Conservation (phyloP, 2,797 vertebrate genomes). For the Lutjanus argentimaculatus region DNA sequence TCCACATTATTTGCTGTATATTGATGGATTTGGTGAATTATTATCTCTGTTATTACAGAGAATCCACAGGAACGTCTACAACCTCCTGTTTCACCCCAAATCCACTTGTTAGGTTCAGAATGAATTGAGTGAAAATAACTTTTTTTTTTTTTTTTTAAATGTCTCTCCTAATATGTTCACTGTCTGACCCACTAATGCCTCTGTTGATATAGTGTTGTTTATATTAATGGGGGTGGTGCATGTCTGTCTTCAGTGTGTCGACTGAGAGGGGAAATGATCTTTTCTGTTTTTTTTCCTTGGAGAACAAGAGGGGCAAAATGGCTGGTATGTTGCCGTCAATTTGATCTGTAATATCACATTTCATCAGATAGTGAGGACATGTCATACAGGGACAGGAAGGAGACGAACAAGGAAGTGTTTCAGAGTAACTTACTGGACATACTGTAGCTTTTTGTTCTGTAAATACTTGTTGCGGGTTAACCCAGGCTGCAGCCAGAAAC, state of each 20-base stretch:
- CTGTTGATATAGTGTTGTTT: background rate
- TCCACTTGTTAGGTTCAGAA: background rate
- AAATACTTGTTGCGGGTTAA: background rate
- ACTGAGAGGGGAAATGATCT: background rate
- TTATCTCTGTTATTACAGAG: background rate
- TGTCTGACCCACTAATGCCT: background rate
- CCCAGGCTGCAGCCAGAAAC: too few species aligned
- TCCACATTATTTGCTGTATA: background rate
- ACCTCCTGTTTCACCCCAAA: background rate
- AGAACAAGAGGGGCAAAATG: background rate
- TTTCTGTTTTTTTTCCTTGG: background rate
- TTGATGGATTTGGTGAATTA: background rate
- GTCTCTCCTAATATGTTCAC: background rate
- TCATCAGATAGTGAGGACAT: background rate
- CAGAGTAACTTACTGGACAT: background rate
- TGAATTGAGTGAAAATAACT: background rate
- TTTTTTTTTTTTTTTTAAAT: background rate
- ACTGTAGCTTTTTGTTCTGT: background rate
- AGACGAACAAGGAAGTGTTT: background rate
- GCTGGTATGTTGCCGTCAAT: background rate
- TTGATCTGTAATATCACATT: background rate
- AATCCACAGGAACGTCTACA: background rate
- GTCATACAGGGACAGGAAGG: background rate
- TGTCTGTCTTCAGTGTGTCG: constrained; percentile 1
- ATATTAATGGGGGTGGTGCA: background rate